Evolutionary conservation across 2,888 invertebrate genomes (phyloP), one percentile per base, ranked within the genome.

Genomic region (Rotaria sp.): DNA sequence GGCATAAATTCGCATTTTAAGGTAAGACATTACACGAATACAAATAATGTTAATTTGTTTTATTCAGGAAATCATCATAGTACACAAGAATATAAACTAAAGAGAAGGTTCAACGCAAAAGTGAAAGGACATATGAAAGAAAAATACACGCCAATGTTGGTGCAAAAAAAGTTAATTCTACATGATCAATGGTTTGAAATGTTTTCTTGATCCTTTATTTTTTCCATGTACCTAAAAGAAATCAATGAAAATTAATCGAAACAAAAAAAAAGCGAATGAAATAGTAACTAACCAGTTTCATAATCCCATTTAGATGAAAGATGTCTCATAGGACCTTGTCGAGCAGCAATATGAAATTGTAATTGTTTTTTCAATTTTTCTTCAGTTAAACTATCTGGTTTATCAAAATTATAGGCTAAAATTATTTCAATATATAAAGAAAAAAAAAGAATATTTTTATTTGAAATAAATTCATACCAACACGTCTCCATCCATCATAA

Each of bases 271-370:
- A 21, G 3, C 24, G 0, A 45, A 13, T 1, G 26, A 41, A 45
- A 26, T 8, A 38, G 5, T 41, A 80, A n/a, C 11, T 13, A 3
- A 80, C 94, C 94, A 91, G 94, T 95, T 90, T 95, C 95, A 90
- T 96, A 96, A 92, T 96, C 95, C 94, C 94, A 96, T 89, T 94
- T 93, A 88, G 95, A 94, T 38, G 94, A 90, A 41, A 95, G 91
- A 0, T 97, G 97, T 84, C 93, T 93, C 59, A 97, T 92, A 0
- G 95, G 95, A 91, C 95, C 94, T 30, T 94, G 91, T 90, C 94
- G 93, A 86, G 95, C 91, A 90, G 94, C 94, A 88, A 95, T 92
- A 93, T 95, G 94, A 86, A 94, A 93, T 90, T 94, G 93, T 88
- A 96, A 92, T 89, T 95, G 94, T 0, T 94, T 94, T 90, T 94